Conservation (phyloP, 2,113 vertebrate species). For the Tiliqua scincoides region DNA sequence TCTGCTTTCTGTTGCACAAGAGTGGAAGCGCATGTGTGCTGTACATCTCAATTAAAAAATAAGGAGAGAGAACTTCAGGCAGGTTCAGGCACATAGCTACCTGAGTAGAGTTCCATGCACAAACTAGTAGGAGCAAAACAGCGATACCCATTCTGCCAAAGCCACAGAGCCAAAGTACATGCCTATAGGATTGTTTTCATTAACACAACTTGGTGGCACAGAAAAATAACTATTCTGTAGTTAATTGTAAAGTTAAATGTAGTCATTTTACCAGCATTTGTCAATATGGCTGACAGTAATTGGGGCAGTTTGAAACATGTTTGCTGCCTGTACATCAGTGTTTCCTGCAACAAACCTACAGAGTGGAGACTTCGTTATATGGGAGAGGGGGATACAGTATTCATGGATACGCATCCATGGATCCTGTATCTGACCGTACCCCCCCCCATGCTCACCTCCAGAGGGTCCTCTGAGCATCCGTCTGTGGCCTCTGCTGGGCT, state of each 20-base stretch:
- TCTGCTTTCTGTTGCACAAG: slow-evolving; percentile 66
- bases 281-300: neutral
- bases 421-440: no score
- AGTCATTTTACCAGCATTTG: neutral
- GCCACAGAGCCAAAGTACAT: slow-evolving; percentile 36
- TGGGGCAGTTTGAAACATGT: neutral
- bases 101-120: slow-evolving; percentile 21
- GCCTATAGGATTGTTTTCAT: slow-evolving; percentile 12
- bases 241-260: neutral
- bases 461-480: no score
- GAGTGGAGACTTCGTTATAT: neutral
- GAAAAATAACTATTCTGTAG: neutral
- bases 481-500: no score
- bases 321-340: neutral
- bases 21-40: slow-evolving; percentile 14
- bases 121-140: slow-evolving; percentile 47
- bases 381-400: no score
- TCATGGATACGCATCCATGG: no score
- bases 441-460: no score
- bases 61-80: slow-evolving; percentile 32
- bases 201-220: neutral
- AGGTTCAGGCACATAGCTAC: slow-evolving; percentile 54
- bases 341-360: neutral
- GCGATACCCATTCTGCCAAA: slow-evolving; percentile 27
- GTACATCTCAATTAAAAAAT: slow-evolving; percentile 45